Evolutionary conservation across 1,140 invertebrate genomes (phyloP).

Genomic region (Papilio machaon): DNA sequence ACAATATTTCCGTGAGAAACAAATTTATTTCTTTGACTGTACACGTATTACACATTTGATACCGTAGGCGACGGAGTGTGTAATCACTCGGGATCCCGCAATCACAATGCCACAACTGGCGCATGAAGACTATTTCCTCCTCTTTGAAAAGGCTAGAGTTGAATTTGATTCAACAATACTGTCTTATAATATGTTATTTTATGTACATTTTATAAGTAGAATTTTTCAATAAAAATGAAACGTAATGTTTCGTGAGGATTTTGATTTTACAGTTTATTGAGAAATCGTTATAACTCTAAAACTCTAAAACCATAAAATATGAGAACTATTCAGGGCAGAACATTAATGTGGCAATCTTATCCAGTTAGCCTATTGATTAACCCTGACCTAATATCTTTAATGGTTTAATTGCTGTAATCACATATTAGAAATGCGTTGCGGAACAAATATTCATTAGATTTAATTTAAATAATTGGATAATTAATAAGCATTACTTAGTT

Average conservation of each 20-base stretch:
- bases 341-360: too few species aligned
- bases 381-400: too few species aligned
- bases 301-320: too few species aligned
- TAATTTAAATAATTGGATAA: too few species aligned
- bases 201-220: background rate
- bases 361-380: too few species aligned
- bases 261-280: too few species aligned
- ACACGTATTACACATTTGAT: conserved; percentile 1
- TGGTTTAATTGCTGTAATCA: too few species aligned
- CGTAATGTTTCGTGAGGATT: background rate
- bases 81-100: conserved; percentile 11
- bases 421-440: too few species aligned
- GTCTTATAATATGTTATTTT: background rate
- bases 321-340: too few species aligned
- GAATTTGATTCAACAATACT: conserved; percentile 3
- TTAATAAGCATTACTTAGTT: too few species aligned
- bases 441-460: too few species aligned
- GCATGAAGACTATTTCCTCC: conserved; percentile 1
- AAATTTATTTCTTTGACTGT: background rate
- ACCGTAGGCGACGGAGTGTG: conserved; percentile 13
- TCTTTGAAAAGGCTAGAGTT: conserved; percentile 8
- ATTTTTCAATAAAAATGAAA: background rate
- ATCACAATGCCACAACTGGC: conserved; percentile 16
- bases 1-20: background rate
- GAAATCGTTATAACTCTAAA: too few species aligned